A percentile compares a stretch with the other conserved stretches of the same genome.
Evolutionary conservation across 1,140 invertebrate species (phyloP).

Genomic region (Penaeus vannamei): DNA sequence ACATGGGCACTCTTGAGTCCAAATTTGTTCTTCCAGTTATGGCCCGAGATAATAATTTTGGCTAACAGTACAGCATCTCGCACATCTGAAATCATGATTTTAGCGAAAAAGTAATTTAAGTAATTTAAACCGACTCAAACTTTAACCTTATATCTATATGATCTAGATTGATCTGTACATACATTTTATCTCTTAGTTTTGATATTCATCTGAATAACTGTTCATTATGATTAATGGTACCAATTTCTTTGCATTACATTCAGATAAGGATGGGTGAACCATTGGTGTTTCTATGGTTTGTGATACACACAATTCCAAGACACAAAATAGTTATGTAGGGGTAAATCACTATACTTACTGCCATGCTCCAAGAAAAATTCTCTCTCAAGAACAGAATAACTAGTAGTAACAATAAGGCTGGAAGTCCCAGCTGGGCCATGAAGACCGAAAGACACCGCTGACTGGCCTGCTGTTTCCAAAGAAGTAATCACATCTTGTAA

Average conservation of each 20-base stretch:
- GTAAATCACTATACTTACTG: constrained; percentile 35
- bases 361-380: constrained; percentile 35
- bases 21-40: constrained; percentile 41
- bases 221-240: no score
- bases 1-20: constrained; percentile 40
- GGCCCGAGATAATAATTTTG: constrained; percentile 36
- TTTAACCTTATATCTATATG: no score
- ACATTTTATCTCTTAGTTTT: no score
- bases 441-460: constrained; percentile 16
- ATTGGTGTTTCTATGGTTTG: neutral
- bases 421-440: constrained; percentile 22
- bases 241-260: no score
- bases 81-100: neutral
- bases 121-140: no score
- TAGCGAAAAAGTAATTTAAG: neutral
- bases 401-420: constrained; percentile 20
- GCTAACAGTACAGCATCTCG: constrained; percentile 20
- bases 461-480: constrained; percentile 12
- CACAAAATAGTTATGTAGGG: neutral
- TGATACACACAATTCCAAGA: neutral
- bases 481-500: constrained; percentile 3
- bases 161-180: no score
- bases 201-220: no score
- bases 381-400: constrained; percentile 38
- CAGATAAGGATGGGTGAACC: no score